Conservation (phyloP, 2,113 vertebrate genomes). For the Petrocephalus microphthalmus region DNA sequence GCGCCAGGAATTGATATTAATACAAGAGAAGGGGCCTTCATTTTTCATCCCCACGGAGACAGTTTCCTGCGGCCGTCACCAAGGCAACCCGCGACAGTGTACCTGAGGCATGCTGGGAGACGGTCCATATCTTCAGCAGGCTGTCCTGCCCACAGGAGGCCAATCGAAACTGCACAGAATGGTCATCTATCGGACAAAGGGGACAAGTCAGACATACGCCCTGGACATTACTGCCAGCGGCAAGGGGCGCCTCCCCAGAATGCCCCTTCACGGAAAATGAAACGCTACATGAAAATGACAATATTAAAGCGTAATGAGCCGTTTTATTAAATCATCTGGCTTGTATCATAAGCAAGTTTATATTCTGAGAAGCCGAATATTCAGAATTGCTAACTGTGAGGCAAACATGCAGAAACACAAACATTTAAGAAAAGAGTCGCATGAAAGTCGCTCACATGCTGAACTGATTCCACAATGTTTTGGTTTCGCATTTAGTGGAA, state of each 20-base stretch:
- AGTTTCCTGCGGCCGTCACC: background rate
- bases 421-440: background rate
- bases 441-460: background rate
- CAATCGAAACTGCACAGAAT: slow-evolving; percentile 61
- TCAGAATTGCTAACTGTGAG: background rate
- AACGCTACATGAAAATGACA: background rate
- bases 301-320: background rate
- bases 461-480: background rate
- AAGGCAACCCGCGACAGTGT: slow-evolving; percentile 22
- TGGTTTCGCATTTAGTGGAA: background rate
- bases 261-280: background rate
- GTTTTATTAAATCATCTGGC: background rate
- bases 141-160: slow-evolving; percentile 85
- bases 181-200: slow-evolving; percentile 51
- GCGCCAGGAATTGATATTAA: background rate
- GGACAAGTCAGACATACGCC: background rate
- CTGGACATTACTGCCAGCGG: slow-evolving; percentile 11
- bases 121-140: slow-evolving; percentile 72
- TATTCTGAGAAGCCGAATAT: background rate
- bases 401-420: background rate
- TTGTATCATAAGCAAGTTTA: background rate
- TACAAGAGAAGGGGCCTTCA: background rate
- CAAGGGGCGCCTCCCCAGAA: background rate
- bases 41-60: background rate
- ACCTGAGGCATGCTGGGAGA: slow-evolving; percentile 69